Evolutionary conservation across 2,113 vertebrate genomes (phyloP).

Genomic region (Riparia riparia): DNA sequence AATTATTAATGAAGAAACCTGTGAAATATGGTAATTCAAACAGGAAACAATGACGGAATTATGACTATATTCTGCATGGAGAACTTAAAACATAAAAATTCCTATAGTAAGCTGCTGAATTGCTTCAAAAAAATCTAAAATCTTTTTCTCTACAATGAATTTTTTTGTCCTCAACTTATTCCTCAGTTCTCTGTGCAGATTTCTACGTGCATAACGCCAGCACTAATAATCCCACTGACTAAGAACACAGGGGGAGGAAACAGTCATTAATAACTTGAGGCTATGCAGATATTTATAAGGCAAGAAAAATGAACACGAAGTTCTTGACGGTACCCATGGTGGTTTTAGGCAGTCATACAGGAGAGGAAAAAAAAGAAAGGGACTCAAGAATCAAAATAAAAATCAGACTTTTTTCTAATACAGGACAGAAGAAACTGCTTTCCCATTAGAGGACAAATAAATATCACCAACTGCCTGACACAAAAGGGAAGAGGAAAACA

Average conservation of each 20-base stretch:
- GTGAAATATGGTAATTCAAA: not conserved
- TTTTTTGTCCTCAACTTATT: not conserved
- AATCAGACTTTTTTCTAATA: not conserved
- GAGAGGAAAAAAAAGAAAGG: not conserved
- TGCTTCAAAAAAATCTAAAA: not conserved
- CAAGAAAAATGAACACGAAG: not conserved
- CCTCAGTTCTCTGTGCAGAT: not conserved
- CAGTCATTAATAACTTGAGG: not conserved
- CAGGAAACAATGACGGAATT: not conserved
- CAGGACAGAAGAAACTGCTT: not conserved
- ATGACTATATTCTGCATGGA: not conserved
- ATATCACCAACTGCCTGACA: not conserved
- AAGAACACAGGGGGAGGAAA: not conserved
- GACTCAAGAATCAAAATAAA: not conserved
- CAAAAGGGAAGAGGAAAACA: conserved; percentile 38
- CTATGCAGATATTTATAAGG: not conserved
- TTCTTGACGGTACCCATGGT: not conserved
- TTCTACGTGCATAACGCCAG: not conserved
- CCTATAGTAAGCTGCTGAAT: not conserved
- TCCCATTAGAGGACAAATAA: conserved; percentile 19
- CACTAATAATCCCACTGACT: not conserved
- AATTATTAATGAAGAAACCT: not conserved
- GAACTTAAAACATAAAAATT: not conserved
- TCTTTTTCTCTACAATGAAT: not conserved
- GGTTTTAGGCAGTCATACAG: not conserved